Evolutionary conservation across 2,888 invertebrate species (phyloP), one percentile per base, ranked within the genome.

Genomic region (Amblyjoppa proteus): DNA sequence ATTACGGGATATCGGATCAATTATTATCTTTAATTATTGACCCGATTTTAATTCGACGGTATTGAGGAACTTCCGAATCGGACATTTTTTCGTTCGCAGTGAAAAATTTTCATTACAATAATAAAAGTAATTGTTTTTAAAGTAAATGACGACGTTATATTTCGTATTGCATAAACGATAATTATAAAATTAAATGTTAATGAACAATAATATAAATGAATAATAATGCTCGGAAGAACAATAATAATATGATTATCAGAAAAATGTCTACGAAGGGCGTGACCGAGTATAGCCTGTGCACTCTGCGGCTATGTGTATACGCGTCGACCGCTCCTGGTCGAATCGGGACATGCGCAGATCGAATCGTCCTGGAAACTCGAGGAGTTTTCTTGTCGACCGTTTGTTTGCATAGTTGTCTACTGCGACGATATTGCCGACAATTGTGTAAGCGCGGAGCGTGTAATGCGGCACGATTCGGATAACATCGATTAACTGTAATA

Each of bases 331-430:
- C 71, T 71, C 58, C 83, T 87, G 90, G 89, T 89, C 89, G 90
- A 90, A 90, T 76, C 83, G 88, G 90, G 58, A 90, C 90, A 89
- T 91, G 91, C 91, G 91, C 91, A 90, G 85, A 88, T 89, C 69
- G 87, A 84, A 89, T 91, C 86, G 88, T 89, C 89, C 88, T 91
- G 88, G 90, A 80, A 90, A 91, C 90, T 85, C 85, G 56, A 83
- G 73, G 53, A 61, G 68, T n/a, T 64, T 73, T 76, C 68, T 64
- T 58, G 58, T 75, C 56, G 64, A 31, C 74, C 53, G 70, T 78
- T 61, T 64, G 64, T 70, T 77, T 74, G 25, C 68, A 70, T 71
- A 58, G 28, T 28, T 66, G 51, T 13, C 3, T 16, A n/a, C 11
- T 28, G 13, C 58, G 13, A 28, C 58, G 25, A 58, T 58, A 25